These are phyloP conservation scores for Malurus alboscapulatus DNA, from an alignment of 2,113 vertebrate genomes.

Conservation along the genomic window DNA sequence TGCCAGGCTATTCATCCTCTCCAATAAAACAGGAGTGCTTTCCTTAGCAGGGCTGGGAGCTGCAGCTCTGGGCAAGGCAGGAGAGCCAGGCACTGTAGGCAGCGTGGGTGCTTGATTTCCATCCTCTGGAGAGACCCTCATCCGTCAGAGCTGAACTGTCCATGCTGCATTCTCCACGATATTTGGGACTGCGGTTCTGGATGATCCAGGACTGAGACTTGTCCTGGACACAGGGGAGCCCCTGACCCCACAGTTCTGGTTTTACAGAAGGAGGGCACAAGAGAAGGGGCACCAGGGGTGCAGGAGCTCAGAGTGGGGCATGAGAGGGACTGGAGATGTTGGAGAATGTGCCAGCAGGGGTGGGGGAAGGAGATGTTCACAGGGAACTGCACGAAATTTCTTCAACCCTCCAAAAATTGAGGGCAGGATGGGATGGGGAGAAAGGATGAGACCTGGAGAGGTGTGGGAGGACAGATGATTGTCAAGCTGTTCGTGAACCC, in stretches of 20 bases:
- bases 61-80: neutral
- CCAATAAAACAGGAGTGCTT: neutral
- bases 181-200: neutral
- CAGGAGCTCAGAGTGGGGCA: rapidly evolving
- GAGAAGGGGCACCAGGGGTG: neutral
- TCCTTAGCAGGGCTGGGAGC: neutral
- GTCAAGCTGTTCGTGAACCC: neutral
- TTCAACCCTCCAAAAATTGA: neutral
- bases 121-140: neutral
- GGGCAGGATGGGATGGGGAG: neutral
- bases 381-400: neutral
- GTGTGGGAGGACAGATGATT: neutral
- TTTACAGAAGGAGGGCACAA: neutral
- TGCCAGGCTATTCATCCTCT: neutral
- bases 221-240: neutral
- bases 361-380: neutral
- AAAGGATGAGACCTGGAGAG: neutral
- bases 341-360: neutral
- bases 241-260: neutral
- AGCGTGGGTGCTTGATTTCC: neutral
- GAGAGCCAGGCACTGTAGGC: neutral
- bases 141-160: neutral
- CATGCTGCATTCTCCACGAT: neutral
- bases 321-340: neutral
- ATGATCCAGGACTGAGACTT: neutral